Conservation (phyloP, 2,888 invertebrate species). For the Trissolcus japonicus region DNA sequence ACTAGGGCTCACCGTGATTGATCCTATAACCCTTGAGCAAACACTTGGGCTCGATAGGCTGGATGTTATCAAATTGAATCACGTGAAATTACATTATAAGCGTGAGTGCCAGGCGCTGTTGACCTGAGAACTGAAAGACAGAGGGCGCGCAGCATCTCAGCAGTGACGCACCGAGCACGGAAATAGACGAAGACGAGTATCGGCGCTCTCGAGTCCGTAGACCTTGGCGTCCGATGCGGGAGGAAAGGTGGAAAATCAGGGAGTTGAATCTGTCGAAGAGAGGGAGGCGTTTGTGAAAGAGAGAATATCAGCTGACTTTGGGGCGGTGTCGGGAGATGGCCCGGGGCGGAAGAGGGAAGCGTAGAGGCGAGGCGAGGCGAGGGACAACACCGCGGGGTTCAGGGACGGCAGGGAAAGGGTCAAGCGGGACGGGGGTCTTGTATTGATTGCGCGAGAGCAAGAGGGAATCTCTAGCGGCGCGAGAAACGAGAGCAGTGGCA, state of each 20-base stretch:
- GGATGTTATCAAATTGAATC: slow-evolving; percentile 42
- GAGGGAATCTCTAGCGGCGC: slow-evolving; percentile 41
- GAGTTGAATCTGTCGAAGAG: slow-evolving; percentile 11
- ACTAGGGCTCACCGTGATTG: slow-evolving; percentile 21
- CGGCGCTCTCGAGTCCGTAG: slow-evolving; percentile 44
- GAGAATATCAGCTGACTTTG: slow-evolving; percentile 63
- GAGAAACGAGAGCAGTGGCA: slow-evolving; percentile 59
- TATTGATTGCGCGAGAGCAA: slow-evolving; percentile 72
- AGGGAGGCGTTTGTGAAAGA: slow-evolving; percentile 43
- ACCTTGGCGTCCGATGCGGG: slow-evolving; percentile 42
- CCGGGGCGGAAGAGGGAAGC: slow-evolving; percentile 16
- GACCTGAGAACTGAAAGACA: slow-evolving; percentile 1
- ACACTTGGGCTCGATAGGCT: slow-evolving; percentile 32
- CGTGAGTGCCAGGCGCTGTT: slow-evolving; percentile 4
- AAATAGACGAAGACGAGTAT: slow-evolving; percentile 48
- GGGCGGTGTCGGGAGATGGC: slow-evolving; percentile 30
- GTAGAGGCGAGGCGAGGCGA: slow-evolving; percentile 24
- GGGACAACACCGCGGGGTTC: slow-evolving; percentile 35
- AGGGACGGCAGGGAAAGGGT: slow-evolving; percentile 41
- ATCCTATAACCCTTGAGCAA: slow-evolving; percentile 32
- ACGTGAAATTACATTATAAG: slow-evolving; percentile 41
- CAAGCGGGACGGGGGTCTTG: slow-evolving; percentile 57
- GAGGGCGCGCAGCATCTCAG: slow-evolving; percentile 41
- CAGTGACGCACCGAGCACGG: slow-evolving; percentile 39
- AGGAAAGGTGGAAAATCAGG: slow-evolving; percentile 6